Conservation (phyloP, 2,888 invertebrate species). For the Chesias legatella region DNA sequence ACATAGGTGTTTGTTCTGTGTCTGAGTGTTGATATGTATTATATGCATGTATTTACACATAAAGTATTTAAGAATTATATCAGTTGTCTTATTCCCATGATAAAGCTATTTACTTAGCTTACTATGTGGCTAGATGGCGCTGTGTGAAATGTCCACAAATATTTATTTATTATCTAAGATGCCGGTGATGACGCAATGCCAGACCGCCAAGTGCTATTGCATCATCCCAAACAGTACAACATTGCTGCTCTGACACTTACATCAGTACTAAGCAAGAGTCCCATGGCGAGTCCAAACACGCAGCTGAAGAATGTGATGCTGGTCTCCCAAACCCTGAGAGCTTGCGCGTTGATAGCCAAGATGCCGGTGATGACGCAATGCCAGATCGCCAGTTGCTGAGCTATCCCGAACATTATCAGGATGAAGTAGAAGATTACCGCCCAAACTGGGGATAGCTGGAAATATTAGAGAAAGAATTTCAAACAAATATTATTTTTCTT, state of each 20-base stretch:
- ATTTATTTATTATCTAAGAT: constrained; percentile 89
- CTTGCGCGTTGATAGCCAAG: constrained; percentile 87
- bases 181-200: constrained; percentile 94
- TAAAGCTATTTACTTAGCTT: no score
- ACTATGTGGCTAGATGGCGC: no score
- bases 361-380: constrained; percentile 93
- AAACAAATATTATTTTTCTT: no score
- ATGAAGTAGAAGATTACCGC: constrained; percentile 92
- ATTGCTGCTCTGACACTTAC: no score
- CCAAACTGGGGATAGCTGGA: constrained; percentile 91
- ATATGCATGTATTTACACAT: no score
- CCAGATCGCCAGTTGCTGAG: constrained; percentile 94
- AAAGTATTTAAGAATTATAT: no score
- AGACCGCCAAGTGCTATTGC: constrained; percentile 93
- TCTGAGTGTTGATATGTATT: no score
- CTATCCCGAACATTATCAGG: constrained; percentile 91
- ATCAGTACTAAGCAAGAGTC: constrained; percentile 93
- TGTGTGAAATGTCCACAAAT: no score
- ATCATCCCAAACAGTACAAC: constrained; percentile 93
- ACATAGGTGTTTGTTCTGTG: no score
- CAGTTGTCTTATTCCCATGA: no score
- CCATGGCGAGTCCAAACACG: constrained; percentile 88
- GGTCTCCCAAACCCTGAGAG: constrained; percentile 88
- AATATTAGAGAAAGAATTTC: no score
- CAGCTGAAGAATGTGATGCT: constrained; percentile 92